A percentile compares a stretch with the other conserved stretches of the same genome.
Conservation (phyloP, 2,113 vertebrate species). For the Vulpes vulpes region DNA sequence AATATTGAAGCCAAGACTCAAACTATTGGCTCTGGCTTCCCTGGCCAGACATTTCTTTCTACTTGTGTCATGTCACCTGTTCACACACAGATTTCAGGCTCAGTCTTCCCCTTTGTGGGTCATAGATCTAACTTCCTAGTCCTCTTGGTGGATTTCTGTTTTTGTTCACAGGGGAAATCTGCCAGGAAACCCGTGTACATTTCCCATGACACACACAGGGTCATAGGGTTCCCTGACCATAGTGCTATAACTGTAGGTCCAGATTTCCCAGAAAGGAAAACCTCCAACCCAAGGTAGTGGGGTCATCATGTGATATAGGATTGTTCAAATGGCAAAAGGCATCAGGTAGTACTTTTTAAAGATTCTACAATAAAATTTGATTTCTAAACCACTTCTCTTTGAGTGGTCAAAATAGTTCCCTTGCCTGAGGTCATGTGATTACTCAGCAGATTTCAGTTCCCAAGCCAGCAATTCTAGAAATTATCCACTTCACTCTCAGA, state of each 20-base stretch:
- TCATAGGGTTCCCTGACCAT: neutral
- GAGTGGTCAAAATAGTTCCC: neutral
- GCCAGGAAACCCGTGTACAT: neutral
- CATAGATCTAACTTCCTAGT: conserved; percentile 68
- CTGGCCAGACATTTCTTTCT: neutral
- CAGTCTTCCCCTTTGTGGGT: conserved; percentile 6
- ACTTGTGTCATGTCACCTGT: neutral
- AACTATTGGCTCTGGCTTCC: neutral
- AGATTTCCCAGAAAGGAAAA: neutral
- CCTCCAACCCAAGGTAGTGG: neutral
- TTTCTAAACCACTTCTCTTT: conserved; percentile 19
- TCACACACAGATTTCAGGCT: neutral
- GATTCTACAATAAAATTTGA: neutral
- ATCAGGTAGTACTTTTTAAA: neutral
- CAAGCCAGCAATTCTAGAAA: neutral
- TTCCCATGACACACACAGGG: neutral
- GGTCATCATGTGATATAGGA: neutral
- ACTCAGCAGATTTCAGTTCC: neutral
- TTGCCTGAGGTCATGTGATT: neutral
- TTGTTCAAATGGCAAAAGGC: neutral
- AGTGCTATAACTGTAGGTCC: neutral
- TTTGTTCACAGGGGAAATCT: conserved; percentile 51
- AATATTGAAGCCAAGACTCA: neutral
- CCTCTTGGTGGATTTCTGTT: conserved; percentile 65
- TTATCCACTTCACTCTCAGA: neutral